A percentile compares a stretch with the other conserved stretches of the same genome.
These are phyloP conservation scores for Halichoeres trimaculatus DNA, from an alignment of 2,113 vertebrate genomes.

Conservation along the genomic window DNA sequence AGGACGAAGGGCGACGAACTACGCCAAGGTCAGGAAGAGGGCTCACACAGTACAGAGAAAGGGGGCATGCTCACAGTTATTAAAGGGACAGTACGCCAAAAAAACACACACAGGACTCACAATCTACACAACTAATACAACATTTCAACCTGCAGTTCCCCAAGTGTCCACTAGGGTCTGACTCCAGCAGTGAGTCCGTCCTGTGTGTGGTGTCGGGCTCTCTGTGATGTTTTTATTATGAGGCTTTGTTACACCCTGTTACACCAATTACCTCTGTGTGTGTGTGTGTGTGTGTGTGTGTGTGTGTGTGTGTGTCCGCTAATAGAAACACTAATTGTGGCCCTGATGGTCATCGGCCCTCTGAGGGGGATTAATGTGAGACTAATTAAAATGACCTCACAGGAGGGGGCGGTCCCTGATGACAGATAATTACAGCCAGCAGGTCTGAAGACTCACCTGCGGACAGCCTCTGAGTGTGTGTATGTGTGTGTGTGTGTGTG, in stretches of 20 bases:
- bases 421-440: neutral
- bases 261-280: constrained; percentile 28
- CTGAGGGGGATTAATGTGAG: neutral
- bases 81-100: neutral
- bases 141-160: no score
- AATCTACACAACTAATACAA: no score
- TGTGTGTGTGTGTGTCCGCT: constrained; percentile 11
- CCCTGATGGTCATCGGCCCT: neutral
- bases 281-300: constrained; percentile 2
- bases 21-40: constrained; percentile 23
- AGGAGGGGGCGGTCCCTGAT: neutral
- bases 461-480: neutral
- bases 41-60: neutral
- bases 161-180: no score
- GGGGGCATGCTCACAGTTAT: no score
- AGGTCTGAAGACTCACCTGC: neutral
- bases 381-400: neutral
- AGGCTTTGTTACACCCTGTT: neutral
- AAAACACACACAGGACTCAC: no score
- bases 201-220: no score
- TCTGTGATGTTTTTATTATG: neutral
- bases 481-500: constrained; percentile 1
- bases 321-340: neutral
- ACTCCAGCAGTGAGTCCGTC: no score
- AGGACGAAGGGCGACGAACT: neutral